Conservation (phyloP, 2,113 vertebrate species). For the Thoracochromis brauschi region DNA sequence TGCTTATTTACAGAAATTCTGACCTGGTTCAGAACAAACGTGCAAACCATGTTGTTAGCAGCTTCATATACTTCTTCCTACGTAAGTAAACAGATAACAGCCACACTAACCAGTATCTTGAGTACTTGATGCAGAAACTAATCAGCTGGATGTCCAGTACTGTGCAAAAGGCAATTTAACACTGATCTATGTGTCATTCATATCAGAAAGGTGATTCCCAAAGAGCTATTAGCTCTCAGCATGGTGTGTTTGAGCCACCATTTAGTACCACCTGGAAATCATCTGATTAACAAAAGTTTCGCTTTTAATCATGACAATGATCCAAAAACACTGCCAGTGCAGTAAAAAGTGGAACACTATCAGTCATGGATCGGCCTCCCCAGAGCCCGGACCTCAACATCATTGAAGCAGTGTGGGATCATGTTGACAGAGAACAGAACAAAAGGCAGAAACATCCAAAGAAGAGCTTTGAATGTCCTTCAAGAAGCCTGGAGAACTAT, state of each 20-base stretch:
- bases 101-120: not conserved
- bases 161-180: not conserved
- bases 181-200: not conserved
- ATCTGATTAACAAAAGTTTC: not conserved
- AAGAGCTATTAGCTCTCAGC: not conserved
- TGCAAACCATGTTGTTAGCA: not conserved
- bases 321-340: not conserved
- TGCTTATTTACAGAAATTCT: not conserved
- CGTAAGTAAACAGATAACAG: not conserved
- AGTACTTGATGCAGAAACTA: not conserved
- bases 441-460: not conserved
- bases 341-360: not conserved
- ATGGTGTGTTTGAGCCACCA: not conserved
- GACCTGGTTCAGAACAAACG: not conserved
- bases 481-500: not conserved
- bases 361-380: not conserved
- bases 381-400: not conserved
- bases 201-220: not conserved
- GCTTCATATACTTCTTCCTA: not conserved
- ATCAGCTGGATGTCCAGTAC: not conserved
- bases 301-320: not conserved
- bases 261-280: not conserved
- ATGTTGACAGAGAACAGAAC: not conserved
- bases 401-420: not conserved
- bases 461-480: not conserved